phyloP scores from a whole-genome alignment of 1,140 invertebrate species.

The Leptinotarsa lineolata region DNA sequence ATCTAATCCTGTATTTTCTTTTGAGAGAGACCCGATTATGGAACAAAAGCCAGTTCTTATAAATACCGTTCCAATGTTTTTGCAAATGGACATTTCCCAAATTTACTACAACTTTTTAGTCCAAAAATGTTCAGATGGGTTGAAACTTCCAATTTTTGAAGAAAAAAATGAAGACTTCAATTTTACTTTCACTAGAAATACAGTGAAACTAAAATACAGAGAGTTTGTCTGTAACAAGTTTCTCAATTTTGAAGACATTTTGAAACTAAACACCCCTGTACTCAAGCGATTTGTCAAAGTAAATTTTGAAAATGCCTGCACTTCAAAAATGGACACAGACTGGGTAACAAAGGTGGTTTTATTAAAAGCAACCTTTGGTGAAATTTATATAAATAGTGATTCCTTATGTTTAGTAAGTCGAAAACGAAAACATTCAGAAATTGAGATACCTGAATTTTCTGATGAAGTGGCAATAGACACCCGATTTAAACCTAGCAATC shows the following conservation, averaged over 20 bases:
- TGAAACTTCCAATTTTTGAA: background rate
- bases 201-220: background rate
- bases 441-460: background rate
- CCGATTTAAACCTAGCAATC: background rate
- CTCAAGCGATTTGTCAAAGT: background rate
- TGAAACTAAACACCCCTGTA: background rate
- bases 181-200: background rate
- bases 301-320: background rate
- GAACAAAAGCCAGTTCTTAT: background rate
- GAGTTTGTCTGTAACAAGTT: background rate
- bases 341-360: constrained; percentile 29
- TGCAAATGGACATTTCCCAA: background rate
- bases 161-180: background rate
- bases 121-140: background rate
- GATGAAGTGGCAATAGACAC: background rate
- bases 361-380: constrained; percentile 22
- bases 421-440: background rate
- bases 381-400: constrained; percentile 24
- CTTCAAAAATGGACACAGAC: constrained; percentile 5
- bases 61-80: background rate
- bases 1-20: background rate
- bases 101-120: background rate
- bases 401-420: background rate
- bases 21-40: background rate
- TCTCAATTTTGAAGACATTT: background rate